A percentile compares a stretch with the other conserved stretches of the same genome.
Conservation (phyloP, 2,113 vertebrate species). For the Pomatostomus ruficeps region DNA sequence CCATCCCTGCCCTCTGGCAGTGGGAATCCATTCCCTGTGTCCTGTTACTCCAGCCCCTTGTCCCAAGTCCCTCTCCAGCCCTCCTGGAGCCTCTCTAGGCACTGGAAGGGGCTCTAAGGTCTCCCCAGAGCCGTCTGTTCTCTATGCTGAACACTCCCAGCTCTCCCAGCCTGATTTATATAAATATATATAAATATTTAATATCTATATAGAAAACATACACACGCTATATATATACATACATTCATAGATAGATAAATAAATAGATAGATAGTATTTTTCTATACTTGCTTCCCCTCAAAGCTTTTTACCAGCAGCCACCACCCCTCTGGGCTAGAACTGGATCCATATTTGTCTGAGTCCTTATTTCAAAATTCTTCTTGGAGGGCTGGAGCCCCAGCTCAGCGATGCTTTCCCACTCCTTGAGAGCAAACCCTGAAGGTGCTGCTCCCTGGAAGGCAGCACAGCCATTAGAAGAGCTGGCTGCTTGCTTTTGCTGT, state of each 20-base stretch:
- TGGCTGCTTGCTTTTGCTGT: not conserved
- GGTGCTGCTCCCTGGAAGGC: not conserved
- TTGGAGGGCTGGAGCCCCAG: not conserved
- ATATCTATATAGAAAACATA: no score
- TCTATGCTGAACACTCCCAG: not conserved
- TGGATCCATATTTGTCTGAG: not conserved
- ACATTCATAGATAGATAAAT: not conserved
- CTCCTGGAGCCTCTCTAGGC: not conserved
- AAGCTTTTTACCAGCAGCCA: not conserved
- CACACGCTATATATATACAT: no score
- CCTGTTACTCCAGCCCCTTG: not conserved
- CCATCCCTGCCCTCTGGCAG: fast-evolving
- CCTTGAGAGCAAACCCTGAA: not conserved
- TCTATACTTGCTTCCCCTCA: not conserved
- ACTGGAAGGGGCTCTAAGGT: no score
- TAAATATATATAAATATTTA: no score
- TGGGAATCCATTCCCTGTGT: not conserved
- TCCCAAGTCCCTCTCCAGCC: not conserved
- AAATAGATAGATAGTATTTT: not conserved
- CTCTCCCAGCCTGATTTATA: not conserved
- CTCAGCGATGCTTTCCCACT: not conserved
- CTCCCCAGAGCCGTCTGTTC: not conserved
- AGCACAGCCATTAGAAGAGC: not conserved
- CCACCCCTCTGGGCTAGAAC: not conserved
- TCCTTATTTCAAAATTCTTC: not conserved